These are phyloP conservation scores for Protosalanx chinensis DNA, from an alignment of 2,797 vertebrate genomes.

Conservation along the genomic window DNA sequence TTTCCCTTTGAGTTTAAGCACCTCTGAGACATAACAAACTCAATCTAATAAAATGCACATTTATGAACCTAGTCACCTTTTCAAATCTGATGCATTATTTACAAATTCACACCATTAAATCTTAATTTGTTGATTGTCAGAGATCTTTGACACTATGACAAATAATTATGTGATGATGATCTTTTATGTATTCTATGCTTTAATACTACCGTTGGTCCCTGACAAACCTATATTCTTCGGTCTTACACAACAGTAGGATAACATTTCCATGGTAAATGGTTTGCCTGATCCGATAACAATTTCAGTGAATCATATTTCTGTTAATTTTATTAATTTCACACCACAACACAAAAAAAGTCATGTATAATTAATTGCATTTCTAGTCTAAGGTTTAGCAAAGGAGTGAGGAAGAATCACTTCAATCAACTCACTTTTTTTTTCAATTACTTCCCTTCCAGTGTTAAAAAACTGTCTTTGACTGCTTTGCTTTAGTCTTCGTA, in stretches of 20 bases:
- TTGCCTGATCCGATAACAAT: slow-evolving; percentile 71
- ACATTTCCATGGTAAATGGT: slow-evolving; percentile 71
- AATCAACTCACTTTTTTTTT: slow-evolving; percentile 53
- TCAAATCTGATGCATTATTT: neutral
- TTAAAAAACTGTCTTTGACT: too few relatives aligned
- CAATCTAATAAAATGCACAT: neutral
- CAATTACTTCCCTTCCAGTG: slow-evolving; percentile 39
- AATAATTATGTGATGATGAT: too few relatives aligned
- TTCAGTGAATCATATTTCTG: slow-evolving; percentile 72
- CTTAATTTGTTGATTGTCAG: too few relatives aligned
- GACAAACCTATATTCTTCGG: neutral
- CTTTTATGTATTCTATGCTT: too few relatives aligned
- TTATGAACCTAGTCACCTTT: neutral
- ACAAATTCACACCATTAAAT: too few relatives aligned
- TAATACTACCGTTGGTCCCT: neutral
- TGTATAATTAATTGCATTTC: slow-evolving; percentile 70
- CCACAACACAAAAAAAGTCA: slow-evolving; percentile 59
- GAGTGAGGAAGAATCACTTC: slow-evolving; percentile 53
- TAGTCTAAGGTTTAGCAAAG: slow-evolving; percentile 69
- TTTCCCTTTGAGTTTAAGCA: neutral
- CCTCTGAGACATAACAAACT: neutral
- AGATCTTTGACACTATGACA: too few relatives aligned
- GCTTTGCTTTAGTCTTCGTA: too few relatives aligned
- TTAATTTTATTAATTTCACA: slow-evolving; percentile 74
- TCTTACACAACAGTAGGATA: slow-evolving; percentile 65